Evolutionary conservation across 2,888 invertebrate species (phyloP), one percentile per base, ranked within the genome.

Genomic region (Eumacrocentrus americanus): DNA sequence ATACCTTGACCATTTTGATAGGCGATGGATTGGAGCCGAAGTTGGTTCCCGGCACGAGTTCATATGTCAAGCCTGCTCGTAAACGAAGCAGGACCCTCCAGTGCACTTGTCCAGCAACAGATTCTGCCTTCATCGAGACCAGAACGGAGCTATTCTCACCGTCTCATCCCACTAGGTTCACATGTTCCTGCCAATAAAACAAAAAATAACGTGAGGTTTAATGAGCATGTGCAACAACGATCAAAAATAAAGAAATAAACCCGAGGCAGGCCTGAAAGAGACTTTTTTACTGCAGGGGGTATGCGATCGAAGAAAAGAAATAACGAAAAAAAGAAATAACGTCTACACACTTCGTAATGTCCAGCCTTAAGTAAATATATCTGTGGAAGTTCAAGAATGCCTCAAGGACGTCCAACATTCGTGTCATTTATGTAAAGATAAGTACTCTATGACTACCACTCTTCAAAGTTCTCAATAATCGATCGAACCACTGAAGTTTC

Each of bases 361-460:
- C 99, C 68, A 99, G 85, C 48, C 98, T 86, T 74, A 98, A 86
- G 84, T 99, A 99, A 68, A 95, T 92, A 81, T 98, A 94, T 1
- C 98, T 98, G 81, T 98, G 98, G 83, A 92, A 91, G 79, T 95
- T 96, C 48, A 99, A 89, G 83, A 99, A 99, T 42, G 92, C 91
- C 84, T 99, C 99, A 40, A 99, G 86, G 64, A 99, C 94, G 83
- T 99, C 98, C 75, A 99, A 84, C 95, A 99, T 98, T 81, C 93
- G 90, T 11, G 98, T 97, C 99, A 99, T 99, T 85, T 99, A 99
- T 16, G 99, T 98, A 84, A 99, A 99, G 72, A 99, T 93, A 25
- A 99, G 86, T 66, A 92, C 98, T 67, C 98, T 87, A 83, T 99
- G 98, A 53, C 87, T 88, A 56, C 86, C 94, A 16, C 85, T 83